These are phyloP conservation scores for Flexamia atlantica DNA, from an alignment of 2,888 invertebrate genomes.

Conservation along the genomic window DNA sequence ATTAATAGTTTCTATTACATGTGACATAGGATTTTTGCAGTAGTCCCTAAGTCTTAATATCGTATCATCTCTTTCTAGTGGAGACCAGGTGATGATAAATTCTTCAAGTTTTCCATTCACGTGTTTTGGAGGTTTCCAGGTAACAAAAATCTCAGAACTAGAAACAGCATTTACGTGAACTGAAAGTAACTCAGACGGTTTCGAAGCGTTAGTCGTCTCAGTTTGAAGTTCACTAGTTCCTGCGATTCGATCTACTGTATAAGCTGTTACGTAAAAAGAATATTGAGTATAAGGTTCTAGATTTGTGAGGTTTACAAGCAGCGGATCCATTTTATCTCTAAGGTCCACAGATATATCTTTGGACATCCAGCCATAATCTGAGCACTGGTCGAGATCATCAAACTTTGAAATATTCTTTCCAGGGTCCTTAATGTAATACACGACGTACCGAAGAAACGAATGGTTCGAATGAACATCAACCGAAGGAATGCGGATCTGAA, in stretches of 20 bases:
- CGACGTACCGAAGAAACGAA: conserved; percentile 79
- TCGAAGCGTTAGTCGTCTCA: conserved; percentile 75
- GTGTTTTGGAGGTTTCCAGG: conserved; percentile 79
- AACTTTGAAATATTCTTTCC: conserved; percentile 76
- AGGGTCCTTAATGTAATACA: conserved; percentile 80
- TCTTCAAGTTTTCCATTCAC: conserved; percentile 80
- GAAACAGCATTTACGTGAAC: conserved; percentile 73
- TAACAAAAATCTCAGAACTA: conserved; percentile 74
- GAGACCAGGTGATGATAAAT: conserved; percentile 75
- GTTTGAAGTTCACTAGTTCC: conserved; percentile 76
- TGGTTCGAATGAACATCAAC: conserved; percentile 34
- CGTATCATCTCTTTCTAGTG: conserved; percentile 72
- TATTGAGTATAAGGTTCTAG: conserved; percentile 84
- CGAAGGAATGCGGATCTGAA: conserved; percentile 66
- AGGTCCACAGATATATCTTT: conserved; percentile 71
- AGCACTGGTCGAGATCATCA: conserved; percentile 79
- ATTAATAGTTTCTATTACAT: not conserved
- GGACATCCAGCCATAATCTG: conserved; percentile 74
- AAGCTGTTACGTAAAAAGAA: conserved; percentile 85
- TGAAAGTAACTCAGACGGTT: conserved; percentile 73
- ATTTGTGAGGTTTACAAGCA: conserved; percentile 71
- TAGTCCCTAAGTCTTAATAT: conserved; percentile 71
- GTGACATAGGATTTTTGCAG: conserved; percentile 49
- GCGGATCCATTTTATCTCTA: conserved; percentile 66
- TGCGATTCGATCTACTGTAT: conserved; percentile 75